Conservation (phyloP, 2,797 vertebrate genomes). For the Trematomus bernacchii region DNA sequence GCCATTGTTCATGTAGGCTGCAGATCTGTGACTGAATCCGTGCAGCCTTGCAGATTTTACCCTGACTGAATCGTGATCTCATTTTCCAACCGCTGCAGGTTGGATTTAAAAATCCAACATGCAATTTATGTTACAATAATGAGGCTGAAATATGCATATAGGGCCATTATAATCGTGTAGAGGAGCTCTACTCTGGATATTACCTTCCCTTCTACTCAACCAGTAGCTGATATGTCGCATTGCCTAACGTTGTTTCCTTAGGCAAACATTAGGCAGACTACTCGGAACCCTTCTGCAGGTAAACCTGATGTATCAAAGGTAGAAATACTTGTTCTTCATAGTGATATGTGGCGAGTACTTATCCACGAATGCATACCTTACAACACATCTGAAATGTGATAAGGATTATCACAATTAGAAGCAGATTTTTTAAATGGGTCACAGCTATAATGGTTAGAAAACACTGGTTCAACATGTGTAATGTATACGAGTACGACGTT, state of each 20-base stretch:
- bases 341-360: too few relatives aligned
- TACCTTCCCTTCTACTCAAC: neutral
- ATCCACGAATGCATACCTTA: too few relatives aligned
- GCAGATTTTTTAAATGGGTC: neutral
- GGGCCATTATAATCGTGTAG: constrained; percentile 3
- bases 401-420: neutral
- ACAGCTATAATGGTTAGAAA: neutral
- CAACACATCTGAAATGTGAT: neutral
- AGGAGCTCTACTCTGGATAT: neutral
- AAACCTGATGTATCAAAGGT: neutral
- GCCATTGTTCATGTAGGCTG: constrained; percentile 53
- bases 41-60: constrained; percentile 34
- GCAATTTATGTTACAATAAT: constrained; percentile 27
- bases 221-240: constrained; percentile 9
- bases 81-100: constrained; percentile 20
- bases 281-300: neutral
- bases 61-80: constrained; percentile 21
- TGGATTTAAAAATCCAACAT: constrained; percentile 25
- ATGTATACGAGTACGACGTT: neutral
- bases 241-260: constrained; percentile 2
- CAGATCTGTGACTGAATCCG: constrained; percentile 54
- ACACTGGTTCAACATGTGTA: neutral
- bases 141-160: neutral
- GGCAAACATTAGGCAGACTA: neutral
- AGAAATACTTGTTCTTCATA: too few relatives aligned